Conservation (phyloP, 2,797 vertebrate genomes). For the Serranus cabrilla region DNA sequence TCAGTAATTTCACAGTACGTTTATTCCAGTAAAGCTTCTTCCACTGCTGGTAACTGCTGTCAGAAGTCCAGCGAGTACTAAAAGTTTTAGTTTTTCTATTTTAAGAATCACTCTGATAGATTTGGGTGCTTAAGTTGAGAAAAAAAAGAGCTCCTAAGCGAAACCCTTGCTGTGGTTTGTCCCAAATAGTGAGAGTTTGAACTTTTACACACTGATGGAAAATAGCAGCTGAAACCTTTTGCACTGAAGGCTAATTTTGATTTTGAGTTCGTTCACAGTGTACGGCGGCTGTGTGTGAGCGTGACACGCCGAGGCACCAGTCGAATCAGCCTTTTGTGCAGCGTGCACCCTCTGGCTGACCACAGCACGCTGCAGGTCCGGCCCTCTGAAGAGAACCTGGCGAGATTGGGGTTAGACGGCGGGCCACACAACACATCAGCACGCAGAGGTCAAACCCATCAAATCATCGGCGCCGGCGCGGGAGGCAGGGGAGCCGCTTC, state of each 20-base stretch:
- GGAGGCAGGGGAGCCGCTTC: slow-evolving; percentile 60
- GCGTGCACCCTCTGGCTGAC: slow-evolving; percentile 30
- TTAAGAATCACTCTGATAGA: slow-evolving; percentile 24
- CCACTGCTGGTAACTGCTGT: background rate
- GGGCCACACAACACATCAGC: slow-evolving; percentile 49
- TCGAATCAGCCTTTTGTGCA: slow-evolving; percentile 47
- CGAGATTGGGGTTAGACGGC: slow-evolving; percentile 68
- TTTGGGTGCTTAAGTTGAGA: slow-evolving; percentile 10
- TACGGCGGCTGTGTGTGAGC: slow-evolving; percentile 6
- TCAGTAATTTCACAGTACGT: too few relatives aligned
- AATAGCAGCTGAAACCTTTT: slow-evolving; percentile 1
- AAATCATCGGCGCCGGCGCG: slow-evolving; percentile 53
- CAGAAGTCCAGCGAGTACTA: background rate
- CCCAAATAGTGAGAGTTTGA: slow-evolving; percentile 17
- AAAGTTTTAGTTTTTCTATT: slow-evolving; percentile 18
- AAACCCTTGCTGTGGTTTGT: slow-evolving; percentile 24
- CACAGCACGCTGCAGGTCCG: slow-evolving; percentile 24
- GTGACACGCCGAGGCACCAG: slow-evolving; percentile 5
- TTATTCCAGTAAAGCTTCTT: too few relatives aligned
- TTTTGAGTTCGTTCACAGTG: slow-evolving; percentile 15
- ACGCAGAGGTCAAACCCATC: slow-evolving; percentile 74
- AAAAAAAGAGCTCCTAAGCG: slow-evolving; percentile 3
- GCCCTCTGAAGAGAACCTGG: slow-evolving; percentile 33
- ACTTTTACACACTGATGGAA: slow-evolving; percentile 25
- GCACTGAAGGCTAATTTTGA: slow-evolving; percentile 20